phyloP scores from a whole-genome alignment of 2,888 invertebrate genomes.

The Drosophila antonietae region DNA sequence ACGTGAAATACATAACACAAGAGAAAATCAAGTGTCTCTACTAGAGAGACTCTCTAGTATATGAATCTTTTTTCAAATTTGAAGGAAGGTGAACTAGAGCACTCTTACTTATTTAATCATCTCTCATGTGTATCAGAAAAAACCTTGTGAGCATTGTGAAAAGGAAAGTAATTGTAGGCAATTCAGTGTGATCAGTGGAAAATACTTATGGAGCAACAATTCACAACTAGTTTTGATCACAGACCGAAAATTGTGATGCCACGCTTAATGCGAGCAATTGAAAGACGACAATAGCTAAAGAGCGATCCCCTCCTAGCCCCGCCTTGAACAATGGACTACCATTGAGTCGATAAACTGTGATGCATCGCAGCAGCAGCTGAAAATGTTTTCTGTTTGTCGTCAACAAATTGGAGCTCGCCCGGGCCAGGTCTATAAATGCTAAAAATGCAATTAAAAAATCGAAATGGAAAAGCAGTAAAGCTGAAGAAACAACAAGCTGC shows the following conservation, averaged over 20 bases:
- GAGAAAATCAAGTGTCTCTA: too few relatives aligned
- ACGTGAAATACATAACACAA: too few relatives aligned
- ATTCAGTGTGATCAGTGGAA: neutral
- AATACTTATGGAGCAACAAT: conserved; percentile 45
- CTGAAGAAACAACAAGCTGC: conserved; percentile 25
- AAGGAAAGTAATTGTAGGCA: conserved; percentile 2
- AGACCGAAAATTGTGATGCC: conserved; percentile 53
- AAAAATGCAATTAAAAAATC: conserved; percentile 65
- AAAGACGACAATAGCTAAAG: conserved; percentile 68
- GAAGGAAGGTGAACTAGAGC: too few relatives aligned
- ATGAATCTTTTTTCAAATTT: too few relatives aligned
- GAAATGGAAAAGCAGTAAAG: conserved; percentile 58
- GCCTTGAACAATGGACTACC: neutral
- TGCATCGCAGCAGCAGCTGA: conserved; percentile 54
- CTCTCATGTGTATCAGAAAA: neutral
- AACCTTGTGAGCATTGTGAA: conserved; percentile 1
- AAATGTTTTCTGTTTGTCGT: conserved; percentile 47
- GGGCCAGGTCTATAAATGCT: conserved; percentile 64
- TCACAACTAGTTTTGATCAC: conserved; percentile 59
- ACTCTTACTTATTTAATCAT: neutral
- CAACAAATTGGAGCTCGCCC: conserved; percentile 79
- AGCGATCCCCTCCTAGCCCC: conserved; percentile 8
- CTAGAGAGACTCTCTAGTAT: too few relatives aligned
- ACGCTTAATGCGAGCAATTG: conserved; percentile 47
- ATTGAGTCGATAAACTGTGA: conserved; percentile 67